phyloP scores from a whole-genome alignment of 1,140 invertebrate species.

The Conopomorpha cramerella region DNA sequence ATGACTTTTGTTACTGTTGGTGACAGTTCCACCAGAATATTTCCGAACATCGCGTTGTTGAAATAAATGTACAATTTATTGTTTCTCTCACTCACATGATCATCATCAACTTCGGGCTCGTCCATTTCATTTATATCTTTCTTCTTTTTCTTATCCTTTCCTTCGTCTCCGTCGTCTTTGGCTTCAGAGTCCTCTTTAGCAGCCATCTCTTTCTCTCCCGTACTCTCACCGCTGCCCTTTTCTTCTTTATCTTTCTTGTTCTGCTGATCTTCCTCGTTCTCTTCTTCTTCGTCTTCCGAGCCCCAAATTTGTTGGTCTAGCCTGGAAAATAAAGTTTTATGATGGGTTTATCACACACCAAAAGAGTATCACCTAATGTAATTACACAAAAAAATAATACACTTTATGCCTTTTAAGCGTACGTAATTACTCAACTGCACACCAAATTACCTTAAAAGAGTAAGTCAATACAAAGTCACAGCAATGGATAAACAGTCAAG shows the following conservation, averaged over 20 bases:
- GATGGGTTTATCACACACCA: no score
- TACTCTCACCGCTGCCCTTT: constrained; percentile 46
- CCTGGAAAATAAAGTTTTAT: constrained; percentile 16
- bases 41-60: no score
- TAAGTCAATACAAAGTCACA: no score
- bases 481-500: no score
- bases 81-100: constrained; percentile 65
- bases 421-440: no score
- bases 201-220: constrained; percentile 70
- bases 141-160: constrained; percentile 64
- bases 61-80: neutral
- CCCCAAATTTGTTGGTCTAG: constrained; percentile 88
- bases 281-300: constrained; percentile 75
- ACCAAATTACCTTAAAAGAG: no score
- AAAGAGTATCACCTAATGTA: no score
- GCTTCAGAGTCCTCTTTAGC: constrained; percentile 72
- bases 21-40: no score
- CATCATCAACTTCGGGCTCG: constrained; percentile 78
- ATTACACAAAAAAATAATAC: no score
- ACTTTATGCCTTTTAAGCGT: no score
- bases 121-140: constrained; percentile 79
- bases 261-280: constrained; percentile 64
- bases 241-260: constrained; percentile 68
- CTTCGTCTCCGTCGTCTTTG: constrained; percentile 64
- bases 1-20: no score